phyloP scores from a whole-genome alignment of 23 tunicate species.

The Corella eumyota region DNA sequence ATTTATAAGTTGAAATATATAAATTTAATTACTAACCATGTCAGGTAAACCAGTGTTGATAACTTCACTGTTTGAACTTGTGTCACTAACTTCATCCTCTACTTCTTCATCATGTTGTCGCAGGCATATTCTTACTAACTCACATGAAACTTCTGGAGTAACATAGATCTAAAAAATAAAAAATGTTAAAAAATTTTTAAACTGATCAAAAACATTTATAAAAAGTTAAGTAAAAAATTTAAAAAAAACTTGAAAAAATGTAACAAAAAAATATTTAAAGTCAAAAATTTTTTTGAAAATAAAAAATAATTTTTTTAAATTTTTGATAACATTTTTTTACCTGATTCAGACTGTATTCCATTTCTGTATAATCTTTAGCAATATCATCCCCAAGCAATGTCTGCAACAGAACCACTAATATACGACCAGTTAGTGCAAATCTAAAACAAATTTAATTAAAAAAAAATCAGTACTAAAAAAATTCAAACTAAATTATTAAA shows the following conservation, averaged over 20 bases:
- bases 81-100: conserved; percentile 25
- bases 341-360: conserved; percentile 55
- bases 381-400: conserved; percentile 54
- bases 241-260: too few species aligned
- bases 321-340: conserved; percentile 13
- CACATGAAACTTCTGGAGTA: conserved; percentile 46
- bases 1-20: too few species aligned
- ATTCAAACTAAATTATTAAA: background rate
- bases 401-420: conserved; percentile 37
- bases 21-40: conserved; percentile 22
- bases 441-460: conserved; percentile 8
- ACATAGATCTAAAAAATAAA: conserved; percentile 18
- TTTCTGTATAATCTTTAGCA: conserved; percentile 55
- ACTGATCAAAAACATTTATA: background rate
- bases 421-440: conserved; percentile 31
- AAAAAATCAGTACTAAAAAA: background rate
- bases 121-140: conserved; percentile 47
- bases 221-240: background rate
- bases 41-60: conserved; percentile 19
- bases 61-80: conserved; percentile 10
- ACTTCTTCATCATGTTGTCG: conserved; percentile 57
- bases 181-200: background rate
- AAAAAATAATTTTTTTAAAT: too few species aligned
- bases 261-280: too few species aligned
- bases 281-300: too few species aligned